Conservation (phyloP, 2,888 invertebrate species). For the Polyploca ridens region DNA sequence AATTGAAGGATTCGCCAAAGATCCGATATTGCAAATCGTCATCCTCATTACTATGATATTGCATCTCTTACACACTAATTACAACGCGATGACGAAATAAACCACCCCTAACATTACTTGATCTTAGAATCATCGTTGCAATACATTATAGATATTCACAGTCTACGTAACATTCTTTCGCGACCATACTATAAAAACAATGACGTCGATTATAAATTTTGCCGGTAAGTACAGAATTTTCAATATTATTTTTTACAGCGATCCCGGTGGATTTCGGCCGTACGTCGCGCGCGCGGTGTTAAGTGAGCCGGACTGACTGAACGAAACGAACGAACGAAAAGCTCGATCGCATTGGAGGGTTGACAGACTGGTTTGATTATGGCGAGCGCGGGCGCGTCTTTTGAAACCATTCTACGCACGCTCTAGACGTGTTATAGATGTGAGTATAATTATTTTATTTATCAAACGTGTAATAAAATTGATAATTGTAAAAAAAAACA, state of each 20-base stretch:
- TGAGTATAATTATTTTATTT: too few species aligned
- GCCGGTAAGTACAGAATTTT: too few species aligned
- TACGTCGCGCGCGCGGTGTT: background rate
- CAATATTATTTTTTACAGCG: background rate
- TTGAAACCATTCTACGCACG: too few species aligned
- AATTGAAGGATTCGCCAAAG: conserved; percentile 80
- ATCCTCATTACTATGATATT: conserved; percentile 80
- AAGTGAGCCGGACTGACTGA: background rate
- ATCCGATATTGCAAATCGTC: conserved; percentile 82
- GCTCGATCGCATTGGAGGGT: background rate
- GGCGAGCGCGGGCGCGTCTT: too few species aligned
- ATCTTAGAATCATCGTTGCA: conserved; percentile 72
- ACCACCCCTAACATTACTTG: conserved; percentile 71
- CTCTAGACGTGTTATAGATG: too few species aligned
- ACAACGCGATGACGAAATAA: conserved; percentile 62
- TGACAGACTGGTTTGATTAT: too few species aligned
- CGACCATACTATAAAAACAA: conserved; percentile 22
- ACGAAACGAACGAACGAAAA: conserved; percentile 1
- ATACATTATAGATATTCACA: conserved; percentile 41
- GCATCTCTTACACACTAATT: conserved; percentile 79
- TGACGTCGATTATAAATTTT: background rate
- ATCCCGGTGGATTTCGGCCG: background rate
- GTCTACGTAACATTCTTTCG: conserved; percentile 19
- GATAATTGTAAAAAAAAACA: too few species aligned
- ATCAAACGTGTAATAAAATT: too few species aligned